phyloP scores from a whole-genome alignment of 2,797 vertebrate genomes.

The Pteronotus mesoamericanus region DNA sequence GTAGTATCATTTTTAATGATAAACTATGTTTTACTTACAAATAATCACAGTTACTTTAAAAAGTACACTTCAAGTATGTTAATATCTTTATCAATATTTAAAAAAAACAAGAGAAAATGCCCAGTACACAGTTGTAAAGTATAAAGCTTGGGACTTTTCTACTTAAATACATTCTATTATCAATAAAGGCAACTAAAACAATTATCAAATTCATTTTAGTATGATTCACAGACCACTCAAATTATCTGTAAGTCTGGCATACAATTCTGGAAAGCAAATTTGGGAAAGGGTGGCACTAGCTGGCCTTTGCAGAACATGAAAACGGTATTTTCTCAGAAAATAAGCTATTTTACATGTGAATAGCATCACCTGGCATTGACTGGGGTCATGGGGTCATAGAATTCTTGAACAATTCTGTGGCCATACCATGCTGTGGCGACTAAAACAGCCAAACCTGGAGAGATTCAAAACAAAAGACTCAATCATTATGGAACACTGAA shows the following conservation, averaged over 20 bases:
- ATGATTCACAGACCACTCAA: conserved; percentile 40
- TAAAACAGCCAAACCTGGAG: conserved; percentile 80
- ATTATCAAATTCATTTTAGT: conserved; percentile 50
- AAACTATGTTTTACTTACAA: background rate
- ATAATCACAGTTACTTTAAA: background rate
- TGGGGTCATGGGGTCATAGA: conserved; percentile 82
- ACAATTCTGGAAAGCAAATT: conserved; percentile 32
- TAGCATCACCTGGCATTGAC: conserved; percentile 84
- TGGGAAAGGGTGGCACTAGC: background rate
- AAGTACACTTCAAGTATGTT: background rate
- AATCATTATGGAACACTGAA: conserved; percentile 5
- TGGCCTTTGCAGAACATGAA: background rate
- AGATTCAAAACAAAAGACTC: conserved; percentile 54
- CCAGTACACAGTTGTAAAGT: background rate
- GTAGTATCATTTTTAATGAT: background rate
- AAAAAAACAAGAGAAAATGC: background rate
- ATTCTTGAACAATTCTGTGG: conserved; percentile 81
- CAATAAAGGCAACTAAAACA: background rate
- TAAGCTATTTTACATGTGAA: background rate
- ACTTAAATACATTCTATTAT: conserved; percentile 8
- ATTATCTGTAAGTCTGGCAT: conserved; percentile 34
- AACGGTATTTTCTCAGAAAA: background rate
- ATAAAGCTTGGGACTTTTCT: background rate
- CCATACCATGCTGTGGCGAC: conserved; percentile 86
- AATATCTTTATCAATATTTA: background rate